A percentile compares a stretch with the other conserved stretches of the same genome.
phyloP scores from a whole-genome alignment of 2,113 vertebrate genomes.

The Xiphorhynchus elegans region DNA sequence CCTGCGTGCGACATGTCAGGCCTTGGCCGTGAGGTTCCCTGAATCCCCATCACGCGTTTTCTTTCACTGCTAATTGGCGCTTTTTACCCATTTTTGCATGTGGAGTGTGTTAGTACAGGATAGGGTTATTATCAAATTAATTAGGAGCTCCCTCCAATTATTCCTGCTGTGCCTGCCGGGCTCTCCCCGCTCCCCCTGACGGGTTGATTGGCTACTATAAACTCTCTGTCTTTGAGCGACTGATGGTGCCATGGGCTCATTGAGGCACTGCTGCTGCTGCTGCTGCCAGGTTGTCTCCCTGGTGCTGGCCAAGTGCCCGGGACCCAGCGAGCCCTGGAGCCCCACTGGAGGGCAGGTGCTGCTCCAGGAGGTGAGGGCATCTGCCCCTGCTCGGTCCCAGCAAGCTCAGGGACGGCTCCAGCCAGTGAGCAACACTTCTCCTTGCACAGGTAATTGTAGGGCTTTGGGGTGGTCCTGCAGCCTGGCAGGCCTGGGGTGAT shows the following conservation, averaged over 20 bases:
- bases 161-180: constrained; percentile 55
- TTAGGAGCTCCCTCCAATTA: constrained; percentile 68
- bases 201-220: constrained; percentile 10
- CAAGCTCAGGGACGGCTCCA: rapidly evolving
- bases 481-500: background rate
- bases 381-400: rapidly evolving
- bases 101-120: constrained; percentile 45
- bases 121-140: constrained; percentile 68
- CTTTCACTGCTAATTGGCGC: constrained; percentile 30
- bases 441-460: rapidly evolving
- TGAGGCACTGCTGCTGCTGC: background rate
- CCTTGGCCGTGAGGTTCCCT: background rate
- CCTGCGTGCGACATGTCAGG: background rate
- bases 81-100: constrained; percentile 46
- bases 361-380: rapidly evolving
- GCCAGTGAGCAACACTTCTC: rapidly evolving
- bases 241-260: background rate
- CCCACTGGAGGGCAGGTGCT: rapidly evolving
- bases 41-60: background rate
- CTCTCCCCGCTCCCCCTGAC: background rate
- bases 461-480: background rate
- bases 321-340: background rate
- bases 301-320: rapidly evolving
- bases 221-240: background rate
- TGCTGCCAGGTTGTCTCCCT: rapidly evolving